A percentile compares a stretch with the other conserved stretches of the same genome.
Conservation (phyloP, 2,797 vertebrate species). For the Tadarida brasiliensis region DNA sequence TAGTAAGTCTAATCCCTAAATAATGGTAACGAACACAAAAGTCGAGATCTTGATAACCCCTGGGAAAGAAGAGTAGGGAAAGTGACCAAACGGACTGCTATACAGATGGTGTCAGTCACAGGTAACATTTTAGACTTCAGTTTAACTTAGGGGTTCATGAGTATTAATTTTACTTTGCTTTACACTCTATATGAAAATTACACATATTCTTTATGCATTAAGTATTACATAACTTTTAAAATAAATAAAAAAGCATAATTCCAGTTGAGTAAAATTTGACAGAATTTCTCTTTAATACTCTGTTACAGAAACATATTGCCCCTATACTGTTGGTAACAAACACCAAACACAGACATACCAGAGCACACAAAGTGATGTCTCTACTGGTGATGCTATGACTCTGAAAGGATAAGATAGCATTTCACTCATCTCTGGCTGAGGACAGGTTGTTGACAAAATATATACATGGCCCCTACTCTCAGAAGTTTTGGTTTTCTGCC, state of each 20-base stretch:
- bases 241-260: not conserved
- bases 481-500: not conserved
- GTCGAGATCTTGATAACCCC: not conserved
- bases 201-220: not conserved
- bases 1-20: not conserved
- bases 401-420: not conserved
- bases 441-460: not conserved
- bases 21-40: not conserved
- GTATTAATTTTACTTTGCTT: not conserved
- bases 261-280: not conserved
- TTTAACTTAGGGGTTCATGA: not conserved
- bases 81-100: not conserved
- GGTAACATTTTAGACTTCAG: not conserved
- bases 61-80: not conserved
- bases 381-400: not conserved
- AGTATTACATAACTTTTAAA: not conserved
- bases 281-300: not conserved
- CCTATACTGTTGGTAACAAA: not conserved
- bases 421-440: not conserved
- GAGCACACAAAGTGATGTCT: not conserved
- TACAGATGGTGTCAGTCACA: fast-evolving
- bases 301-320: not conserved
- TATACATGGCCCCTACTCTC: not conserved
- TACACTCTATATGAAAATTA: not conserved
- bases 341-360: not conserved